A percentile compares a stretch with the other conserved stretches of the same genome.
Conservation (phyloP, 2,888 invertebrate species). For the Phytoseiulus persimilis region DNA sequence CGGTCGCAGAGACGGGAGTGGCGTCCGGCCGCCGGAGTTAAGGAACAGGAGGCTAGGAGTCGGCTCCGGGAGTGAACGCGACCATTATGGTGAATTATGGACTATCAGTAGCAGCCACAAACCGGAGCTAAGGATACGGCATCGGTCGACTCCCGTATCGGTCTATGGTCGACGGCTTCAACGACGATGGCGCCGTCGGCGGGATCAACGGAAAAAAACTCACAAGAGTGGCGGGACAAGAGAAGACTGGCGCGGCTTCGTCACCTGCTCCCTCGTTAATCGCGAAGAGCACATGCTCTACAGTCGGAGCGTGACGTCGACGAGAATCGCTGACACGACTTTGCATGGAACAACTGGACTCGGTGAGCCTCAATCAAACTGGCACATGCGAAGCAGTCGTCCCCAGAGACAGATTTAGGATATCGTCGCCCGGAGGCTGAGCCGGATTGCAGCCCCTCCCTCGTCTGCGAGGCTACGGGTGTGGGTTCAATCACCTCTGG, state of each 20-base stretch:
- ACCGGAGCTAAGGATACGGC: neutral
- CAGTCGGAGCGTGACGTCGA: neutral
- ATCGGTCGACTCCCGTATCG: neutral
- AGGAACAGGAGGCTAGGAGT: neutral
- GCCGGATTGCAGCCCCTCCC: too few species aligned
- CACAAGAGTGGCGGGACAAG: neutral
- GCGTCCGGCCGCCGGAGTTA: neutral
- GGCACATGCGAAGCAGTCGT: too few species aligned
- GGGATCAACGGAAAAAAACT: neutral
- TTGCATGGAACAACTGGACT: too few species aligned
- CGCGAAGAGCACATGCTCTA: neutral
- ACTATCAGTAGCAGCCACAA: neutral
- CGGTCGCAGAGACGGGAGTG: neutral
- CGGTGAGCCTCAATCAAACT: too few species aligned
- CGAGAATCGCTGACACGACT: too few species aligned
- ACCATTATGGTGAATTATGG: conserved; percentile 5
- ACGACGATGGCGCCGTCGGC: neutral
- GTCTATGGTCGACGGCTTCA: neutral
- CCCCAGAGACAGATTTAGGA: too few species aligned
- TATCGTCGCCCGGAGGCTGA: too few species aligned
- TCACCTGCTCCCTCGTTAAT: neutral
- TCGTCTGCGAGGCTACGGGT: too few species aligned
- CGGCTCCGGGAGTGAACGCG: neutral
- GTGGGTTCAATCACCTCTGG: too few species aligned
- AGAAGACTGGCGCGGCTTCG: neutral